Evolutionary conservation across 2,888 invertebrate species (phyloP).

Genomic region (Ectemnius cavifrons): DNA sequence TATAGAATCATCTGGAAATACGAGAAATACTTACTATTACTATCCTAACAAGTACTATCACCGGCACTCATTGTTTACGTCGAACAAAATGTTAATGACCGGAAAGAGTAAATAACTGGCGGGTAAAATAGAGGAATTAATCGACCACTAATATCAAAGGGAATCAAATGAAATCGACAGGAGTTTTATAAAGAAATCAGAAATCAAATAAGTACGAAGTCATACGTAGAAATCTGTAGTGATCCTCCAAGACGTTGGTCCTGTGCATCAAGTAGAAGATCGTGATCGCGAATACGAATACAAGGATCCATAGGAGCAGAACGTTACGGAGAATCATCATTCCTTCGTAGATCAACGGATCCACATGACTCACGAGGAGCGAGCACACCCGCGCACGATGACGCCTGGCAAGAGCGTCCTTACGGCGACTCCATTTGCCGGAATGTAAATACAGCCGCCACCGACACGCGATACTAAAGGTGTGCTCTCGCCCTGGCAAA

Average conservation of each 20-base stretch:
- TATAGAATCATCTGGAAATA: slow-evolving; percentile 73
- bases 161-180: too few species aligned
- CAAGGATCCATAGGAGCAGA: slow-evolving; percentile 71
- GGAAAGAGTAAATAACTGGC: too few species aligned
- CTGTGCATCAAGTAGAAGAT: slow-evolving; percentile 76
- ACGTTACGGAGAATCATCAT: slow-evolving; percentile 71
- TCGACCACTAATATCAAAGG: too few species aligned
- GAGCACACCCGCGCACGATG: background rate
- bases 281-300: slow-evolving; percentile 70
- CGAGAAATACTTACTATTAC: slow-evolving; percentile 36
- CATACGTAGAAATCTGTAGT: slow-evolving; percentile 75
- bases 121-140: background rate
- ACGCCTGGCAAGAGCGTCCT: background rate
- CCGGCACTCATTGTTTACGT: background rate
- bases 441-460: slow-evolving; percentile 8
- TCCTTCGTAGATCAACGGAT: background rate
- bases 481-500: too few species aligned
- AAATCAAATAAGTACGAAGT: slow-evolving; percentile 4
- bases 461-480: too few species aligned
- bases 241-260: slow-evolving; percentile 74
- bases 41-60: too few species aligned
- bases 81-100: slow-evolving; percentile 44
- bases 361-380: background rate
- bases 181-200: too few species aligned
- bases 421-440: slow-evolving; percentile 9